phyloP scores from a whole-genome alignment of 2,888 invertebrate genomes.

The Bombyx huttoni region DNA sequence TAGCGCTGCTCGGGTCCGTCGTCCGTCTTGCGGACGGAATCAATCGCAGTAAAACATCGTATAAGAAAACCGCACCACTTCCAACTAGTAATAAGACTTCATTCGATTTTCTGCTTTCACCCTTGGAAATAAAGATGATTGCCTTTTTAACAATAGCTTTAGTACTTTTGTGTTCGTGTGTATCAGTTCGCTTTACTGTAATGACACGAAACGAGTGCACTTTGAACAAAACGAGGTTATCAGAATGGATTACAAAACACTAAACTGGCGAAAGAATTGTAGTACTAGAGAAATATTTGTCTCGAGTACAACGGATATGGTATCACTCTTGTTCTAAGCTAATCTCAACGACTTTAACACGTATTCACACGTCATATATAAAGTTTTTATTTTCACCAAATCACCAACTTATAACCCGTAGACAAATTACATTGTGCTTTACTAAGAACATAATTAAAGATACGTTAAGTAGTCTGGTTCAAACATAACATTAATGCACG shows the following conservation, averaged over 20 bases:
- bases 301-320: background rate
- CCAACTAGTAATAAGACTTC: slow-evolving; percentile 8
- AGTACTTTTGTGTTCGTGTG: slow-evolving; percentile 28
- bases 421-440: background rate
- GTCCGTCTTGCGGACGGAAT: slow-evolving; percentile 60
- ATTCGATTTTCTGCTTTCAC: slow-evolving; percentile 26
- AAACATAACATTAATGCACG: slow-evolving; percentile 59
- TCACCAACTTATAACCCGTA: no score
- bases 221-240: slow-evolving; percentile 53
- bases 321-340: background rate
- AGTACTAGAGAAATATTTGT: background rate
- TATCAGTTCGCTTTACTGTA: slow-evolving; percentile 54
- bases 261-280: background rate
- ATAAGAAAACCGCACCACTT: slow-evolving; percentile 21
- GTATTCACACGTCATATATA: no score
- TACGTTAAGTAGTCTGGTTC: slow-evolving; percentile 27
- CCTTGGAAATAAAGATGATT: slow-evolving; percentile 7
- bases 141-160: slow-evolving; percentile 7
- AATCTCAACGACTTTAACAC: no score
- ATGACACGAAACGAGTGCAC: slow-evolving; percentile 58
- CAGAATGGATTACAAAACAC: slow-evolving; percentile 44
- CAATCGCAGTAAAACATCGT: slow-evolving; percentile 68
- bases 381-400: no score
- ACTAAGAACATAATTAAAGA: slow-evolving; percentile 3
- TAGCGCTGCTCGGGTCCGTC: slow-evolving; percentile 43